Base-by-base conservation (phyloP, 2,888 invertebrate genomes). In the Aphidius colemani region DNA sequence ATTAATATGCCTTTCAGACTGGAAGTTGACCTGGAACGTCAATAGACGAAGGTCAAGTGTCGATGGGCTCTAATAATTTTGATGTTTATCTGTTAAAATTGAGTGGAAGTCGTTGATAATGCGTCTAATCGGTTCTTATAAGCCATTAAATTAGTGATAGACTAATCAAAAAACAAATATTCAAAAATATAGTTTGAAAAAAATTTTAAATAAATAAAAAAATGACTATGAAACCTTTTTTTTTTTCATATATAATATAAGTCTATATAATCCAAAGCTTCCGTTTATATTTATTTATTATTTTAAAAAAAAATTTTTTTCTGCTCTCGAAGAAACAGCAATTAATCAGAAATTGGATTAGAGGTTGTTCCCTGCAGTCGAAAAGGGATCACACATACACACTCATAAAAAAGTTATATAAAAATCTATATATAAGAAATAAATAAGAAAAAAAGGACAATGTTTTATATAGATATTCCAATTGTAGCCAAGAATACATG, bases 311-410 rank as follows among this genome's bases (percentile, higher is more conserved):
- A n/a, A n/a, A n/a, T n/a, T n/a, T n/a, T n/a, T 43, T 53, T 11
- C 41, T 13, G 6, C 43, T 44, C 43, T 18, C 18, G 11, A 30
- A 18, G 30, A 30, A 30, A 2, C 73, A 70, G 72, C 75, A 78
- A 78, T 78, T 78, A 78, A 78, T 78, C 74, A 74, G 75, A 70
- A 78, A 78, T 75, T 73, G 77, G 77, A 75, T 76, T 72, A 72
- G 70, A 74, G 68, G 63, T 66, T 56, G 43, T 49, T 49, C 41
- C 46, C 62, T 48, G 61, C 62, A 51, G 48, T 49, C n/a, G 30
- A 43, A 40, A 44, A 30, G 61, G 53, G 45, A 39, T 39, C 61
- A 44, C 44, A 55, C 55, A 55, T 18, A 18, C 13, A 18, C 1
- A 18, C 13, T 18, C 13, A 18, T 18, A 18, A 18, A 18, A 43